A percentile compares a stretch with the other conserved stretches of the same genome.
These are phyloP conservation scores for Heliconius nattereri DNA, from an alignment of 1,140 invertebrate species.

Conservation along the genomic window DNA sequence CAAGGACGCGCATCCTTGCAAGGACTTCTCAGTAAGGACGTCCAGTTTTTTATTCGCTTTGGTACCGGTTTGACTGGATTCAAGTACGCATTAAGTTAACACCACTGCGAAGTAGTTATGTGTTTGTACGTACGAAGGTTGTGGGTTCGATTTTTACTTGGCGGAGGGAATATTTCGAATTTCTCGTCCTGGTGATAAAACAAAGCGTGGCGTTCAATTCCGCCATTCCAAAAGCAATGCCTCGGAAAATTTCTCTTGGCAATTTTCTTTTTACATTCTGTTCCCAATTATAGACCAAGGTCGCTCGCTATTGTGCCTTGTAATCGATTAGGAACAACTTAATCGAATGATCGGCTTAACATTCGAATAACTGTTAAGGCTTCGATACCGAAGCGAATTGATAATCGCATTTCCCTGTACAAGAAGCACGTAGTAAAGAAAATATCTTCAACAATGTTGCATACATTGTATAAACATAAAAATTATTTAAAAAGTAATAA, in stretches of 20 bases:
- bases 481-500: too few relatives aligned
- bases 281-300: slow-evolving; percentile 5
- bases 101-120: background rate
- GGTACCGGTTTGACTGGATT: background rate
- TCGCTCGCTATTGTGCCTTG: background rate
- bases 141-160: background rate
- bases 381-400: background rate
- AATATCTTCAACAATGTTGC: too few relatives aligned
- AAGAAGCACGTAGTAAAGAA: background rate
- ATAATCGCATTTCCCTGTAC: background rate
- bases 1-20: slow-evolving; percentile 6
- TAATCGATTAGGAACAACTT: slow-evolving; percentile 10
- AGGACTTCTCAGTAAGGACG: slow-evolving; percentile 4
- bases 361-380: slow-evolving; percentile 4
- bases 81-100: background rate
- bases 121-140: background rate
- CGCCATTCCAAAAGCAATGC: too few relatives aligned
- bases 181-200: too few relatives aligned
- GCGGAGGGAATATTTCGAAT: background rate
- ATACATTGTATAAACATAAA: too few relatives aligned
- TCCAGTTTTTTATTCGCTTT: background rate
- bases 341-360: slow-evolving; percentile 9
- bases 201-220: too few relatives aligned
- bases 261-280: background rate
- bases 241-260: background rate